Percentiles rank a stretch among this genome's conserved stretches.
Conservation (phyloP, 1,140 invertebrate species). For the Calephelis nemesis region DNA sequence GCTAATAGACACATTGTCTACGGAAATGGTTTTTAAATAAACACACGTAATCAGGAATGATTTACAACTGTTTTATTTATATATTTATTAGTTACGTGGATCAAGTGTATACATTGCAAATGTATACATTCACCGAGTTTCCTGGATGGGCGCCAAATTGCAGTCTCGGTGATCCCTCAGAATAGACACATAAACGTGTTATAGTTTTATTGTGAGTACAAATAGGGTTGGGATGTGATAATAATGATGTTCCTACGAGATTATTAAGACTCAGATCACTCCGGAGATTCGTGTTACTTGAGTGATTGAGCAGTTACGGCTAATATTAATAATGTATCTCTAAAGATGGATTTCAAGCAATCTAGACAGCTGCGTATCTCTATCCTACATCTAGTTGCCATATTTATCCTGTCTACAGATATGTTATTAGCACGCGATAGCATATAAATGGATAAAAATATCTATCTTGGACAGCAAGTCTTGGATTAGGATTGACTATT, state of each 20-base stretch:
- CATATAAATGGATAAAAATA: too few relatives aligned
- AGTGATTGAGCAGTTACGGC: too few relatives aligned
- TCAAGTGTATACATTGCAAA: constrained; percentile 6
- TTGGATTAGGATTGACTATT: too few relatives aligned
- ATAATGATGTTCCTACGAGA: neutral
- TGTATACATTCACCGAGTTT: neutral
- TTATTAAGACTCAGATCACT: too few relatives aligned
- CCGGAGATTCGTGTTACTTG: too few relatives aligned
- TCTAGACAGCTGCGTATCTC: too few relatives aligned
- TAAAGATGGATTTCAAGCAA: too few relatives aligned
- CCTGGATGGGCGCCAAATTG: constrained; percentile 1
- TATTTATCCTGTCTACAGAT: too few relatives aligned
- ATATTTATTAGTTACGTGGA: constrained; percentile 14
- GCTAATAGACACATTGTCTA: neutral
- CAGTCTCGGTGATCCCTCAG: constrained; percentile 13
- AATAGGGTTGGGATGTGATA: constrained; percentile 8
- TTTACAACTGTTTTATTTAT: constrained; percentile 12
- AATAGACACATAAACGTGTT: constrained; percentile 13
- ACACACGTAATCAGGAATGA: neutral
- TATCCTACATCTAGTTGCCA: too few relatives aligned
- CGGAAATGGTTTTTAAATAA: neutral
- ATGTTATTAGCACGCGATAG: too few relatives aligned
- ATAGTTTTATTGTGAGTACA: constrained; percentile 10
- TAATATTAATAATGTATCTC: too few relatives aligned
- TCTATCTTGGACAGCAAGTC: too few relatives aligned